Evolutionary conservation across 2,888 invertebrate genomes (phyloP), one percentile per base, ranked within the genome.

Genomic region (Acrobasis consociella): DNA sequence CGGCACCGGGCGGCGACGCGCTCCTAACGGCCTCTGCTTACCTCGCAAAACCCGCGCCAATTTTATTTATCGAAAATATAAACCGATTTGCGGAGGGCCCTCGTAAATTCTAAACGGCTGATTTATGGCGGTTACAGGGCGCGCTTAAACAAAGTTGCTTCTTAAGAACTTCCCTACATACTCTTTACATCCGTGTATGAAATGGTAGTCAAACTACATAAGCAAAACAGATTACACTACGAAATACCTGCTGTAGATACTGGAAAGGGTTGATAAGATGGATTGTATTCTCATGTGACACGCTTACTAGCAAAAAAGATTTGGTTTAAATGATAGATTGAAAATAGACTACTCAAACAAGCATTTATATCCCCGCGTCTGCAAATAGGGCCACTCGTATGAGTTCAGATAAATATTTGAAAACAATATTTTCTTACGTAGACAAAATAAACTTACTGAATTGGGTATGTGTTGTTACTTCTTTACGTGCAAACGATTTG

Each of bases 41-140:
- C 91, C 89, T 91, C 85, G 91, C 92, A 90, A 91, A 92, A 91
- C 89, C 89, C 87, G 89, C 88, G 91, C 91, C 91, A 91, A 91
- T 91, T 92, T 91, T 92, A 92, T 92, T 92, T 92, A 92, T 92
- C 92, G 92, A 91, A 91, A 91, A 91, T 92, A 91, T 92, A 92
- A 92, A 91, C 90, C 91, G 91, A 91, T 92, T 91, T 91, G 88
- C 91, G 83, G 87, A 89, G 87, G 87, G 81, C 86, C 86, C 81
- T 89, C 91, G 91, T 91, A 91, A 91, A 91, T 84, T 87, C 85
- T 79, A 83, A 84, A 89, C 83, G 84, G 83, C 82, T 89, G 91
- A 91, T 91, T 91, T 91, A 91, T 90, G 82, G 86, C 86, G 88
- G 87, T 84, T 88, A 87, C 90, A 85, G 81, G 87, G 77, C 87